Percentiles rank a stretch among this genome's conserved stretches.
Conservation (phyloP, 1,140 invertebrate genomes). For the Zaprionus taronus region DNA sequence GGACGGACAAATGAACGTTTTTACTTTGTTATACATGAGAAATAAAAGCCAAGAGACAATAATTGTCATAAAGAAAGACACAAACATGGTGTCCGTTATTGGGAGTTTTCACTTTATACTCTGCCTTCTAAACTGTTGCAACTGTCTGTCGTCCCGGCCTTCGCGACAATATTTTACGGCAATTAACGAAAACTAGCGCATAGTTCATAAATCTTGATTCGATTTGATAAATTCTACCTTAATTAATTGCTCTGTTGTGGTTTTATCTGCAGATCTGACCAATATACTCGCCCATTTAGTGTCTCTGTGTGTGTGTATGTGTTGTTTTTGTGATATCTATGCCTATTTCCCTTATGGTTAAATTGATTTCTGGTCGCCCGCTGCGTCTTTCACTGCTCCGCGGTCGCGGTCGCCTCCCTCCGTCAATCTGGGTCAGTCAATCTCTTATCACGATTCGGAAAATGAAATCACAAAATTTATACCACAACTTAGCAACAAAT, state of each 20-base stretch:
- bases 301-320: constrained; percentile 3
- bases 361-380: constrained; percentile 70
- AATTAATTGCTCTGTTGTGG: constrained; percentile 72
- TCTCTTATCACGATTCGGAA: constrained; percentile 55
- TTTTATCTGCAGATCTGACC: constrained; percentile 51
- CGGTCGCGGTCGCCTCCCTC: constrained; percentile 13
- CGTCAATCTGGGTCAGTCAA: constrained; percentile 50
- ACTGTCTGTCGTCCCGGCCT: neutral
- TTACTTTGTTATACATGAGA: too few relatives aligned
- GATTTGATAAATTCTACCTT: constrained; percentile 60
- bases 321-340: constrained; percentile 27
- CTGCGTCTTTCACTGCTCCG: constrained; percentile 25
- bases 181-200: constrained; percentile 49
- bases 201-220: constrained; percentile 36
- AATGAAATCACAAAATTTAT: constrained; percentile 66
- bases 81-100: too few relatives aligned
- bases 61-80: too few relatives aligned
- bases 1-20: too few relatives aligned
- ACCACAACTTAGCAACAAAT: constrained; percentile 25
- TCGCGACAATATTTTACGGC: constrained; percentile 44
- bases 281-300: constrained; percentile 24
- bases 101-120: too few relatives aligned
- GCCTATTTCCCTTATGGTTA: constrained; percentile 49
- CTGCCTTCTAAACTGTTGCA: neutral
- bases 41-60: too few relatives aligned